These are phyloP conservation scores for Spea bombifrons DNA, from an alignment of 2,113 vertebrate genomes.

Conservation along the genomic window DNA sequence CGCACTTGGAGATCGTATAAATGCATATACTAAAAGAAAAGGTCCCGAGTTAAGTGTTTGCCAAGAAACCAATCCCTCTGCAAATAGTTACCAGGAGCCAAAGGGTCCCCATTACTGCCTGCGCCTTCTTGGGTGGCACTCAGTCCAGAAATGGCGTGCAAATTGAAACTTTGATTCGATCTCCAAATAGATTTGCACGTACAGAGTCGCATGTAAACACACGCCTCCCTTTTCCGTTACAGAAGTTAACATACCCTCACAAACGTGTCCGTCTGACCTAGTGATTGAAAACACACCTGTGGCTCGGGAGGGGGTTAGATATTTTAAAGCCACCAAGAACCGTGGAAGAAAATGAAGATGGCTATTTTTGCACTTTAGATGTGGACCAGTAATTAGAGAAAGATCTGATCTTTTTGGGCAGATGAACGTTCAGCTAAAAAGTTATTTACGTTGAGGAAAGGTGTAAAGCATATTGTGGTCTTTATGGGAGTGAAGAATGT, in stretches of 20 bases:
- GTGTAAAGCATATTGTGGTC: background rate
- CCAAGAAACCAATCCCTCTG: background rate
- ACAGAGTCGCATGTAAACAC: background rate
- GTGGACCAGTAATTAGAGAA: too few species aligned
- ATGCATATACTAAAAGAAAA: too few species aligned
- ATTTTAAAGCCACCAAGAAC: background rate
- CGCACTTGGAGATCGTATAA: too few species aligned
- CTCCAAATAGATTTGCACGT: slow-evolving; percentile 36
- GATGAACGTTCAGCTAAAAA: too few species aligned
- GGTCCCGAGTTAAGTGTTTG: background rate
- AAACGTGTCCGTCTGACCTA: slow-evolving; percentile 7
- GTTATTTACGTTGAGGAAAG: too few species aligned
- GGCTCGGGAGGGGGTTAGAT: slow-evolving; percentile 18
- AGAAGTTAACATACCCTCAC: slow-evolving; percentile 1
- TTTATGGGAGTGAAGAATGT: background rate
- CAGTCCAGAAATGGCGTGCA: slow-evolving; percentile 20
- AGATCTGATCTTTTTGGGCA: too few species aligned
- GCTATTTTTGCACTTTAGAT: too few species aligned
- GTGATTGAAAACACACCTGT: slow-evolving; percentile 27
- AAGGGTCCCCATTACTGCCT: slow-evolving; percentile 36
- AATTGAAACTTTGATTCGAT: slow-evolving; percentile 19
- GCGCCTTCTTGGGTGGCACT: slow-evolving; percentile 24
- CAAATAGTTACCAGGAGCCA: slow-evolving; percentile 43
- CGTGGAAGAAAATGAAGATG: background rate
- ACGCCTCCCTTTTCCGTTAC: background rate